Conservation (phyloP, 2,113 vertebrate species). For the Clinocottus analis region DNA sequence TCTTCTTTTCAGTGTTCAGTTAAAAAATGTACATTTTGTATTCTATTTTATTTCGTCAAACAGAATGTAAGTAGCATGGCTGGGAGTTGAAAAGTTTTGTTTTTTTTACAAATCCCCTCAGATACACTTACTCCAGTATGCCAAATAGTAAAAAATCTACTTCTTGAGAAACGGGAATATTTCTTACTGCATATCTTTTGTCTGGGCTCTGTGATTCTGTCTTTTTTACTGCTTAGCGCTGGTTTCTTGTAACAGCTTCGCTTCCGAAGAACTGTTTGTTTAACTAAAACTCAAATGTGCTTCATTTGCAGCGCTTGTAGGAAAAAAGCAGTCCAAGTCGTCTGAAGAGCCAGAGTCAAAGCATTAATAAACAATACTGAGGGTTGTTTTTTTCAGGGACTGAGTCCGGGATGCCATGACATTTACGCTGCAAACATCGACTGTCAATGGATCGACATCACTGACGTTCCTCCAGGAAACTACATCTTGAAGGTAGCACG, state of each 20-base stretch:
- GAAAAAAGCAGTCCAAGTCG: slow-evolving; percentile 20
- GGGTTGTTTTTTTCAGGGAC: slow-evolving; percentile 75
- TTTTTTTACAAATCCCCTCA: no score
- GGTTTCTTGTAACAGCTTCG: slow-evolving; percentile 32
- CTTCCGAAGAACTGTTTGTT: slow-evolving; percentile 42
- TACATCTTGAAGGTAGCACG: slow-evolving; percentile 85
- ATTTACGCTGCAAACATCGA: slow-evolving; percentile 89
- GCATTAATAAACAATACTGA: slow-evolving; percentile 7
- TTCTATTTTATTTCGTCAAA: not conserved
- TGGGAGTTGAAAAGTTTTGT: not conserved
- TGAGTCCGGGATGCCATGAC: slow-evolving; percentile 89
- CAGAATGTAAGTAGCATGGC: not conserved
- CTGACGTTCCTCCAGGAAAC: slow-evolving; percentile 86
- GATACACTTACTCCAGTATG: not conserved
- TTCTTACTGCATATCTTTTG: slow-evolving; percentile 54
- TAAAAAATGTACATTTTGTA: not conserved
- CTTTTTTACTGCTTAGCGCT: slow-evolving; percentile 2
- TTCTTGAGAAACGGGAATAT: slow-evolving; percentile 29
- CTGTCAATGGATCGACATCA: slow-evolving; percentile 92
- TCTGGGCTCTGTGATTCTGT: slow-evolving; percentile 47
- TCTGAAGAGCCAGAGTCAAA: not conserved
- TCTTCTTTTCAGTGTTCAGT: not conserved
- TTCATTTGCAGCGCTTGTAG: slow-evolving; percentile 40
- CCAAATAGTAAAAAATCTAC: slow-evolving; percentile 23
- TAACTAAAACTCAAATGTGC: slow-evolving; percentile 28